Conservation (phyloP, 1,140 invertebrate species). For the Zophobas morio region DNA sequence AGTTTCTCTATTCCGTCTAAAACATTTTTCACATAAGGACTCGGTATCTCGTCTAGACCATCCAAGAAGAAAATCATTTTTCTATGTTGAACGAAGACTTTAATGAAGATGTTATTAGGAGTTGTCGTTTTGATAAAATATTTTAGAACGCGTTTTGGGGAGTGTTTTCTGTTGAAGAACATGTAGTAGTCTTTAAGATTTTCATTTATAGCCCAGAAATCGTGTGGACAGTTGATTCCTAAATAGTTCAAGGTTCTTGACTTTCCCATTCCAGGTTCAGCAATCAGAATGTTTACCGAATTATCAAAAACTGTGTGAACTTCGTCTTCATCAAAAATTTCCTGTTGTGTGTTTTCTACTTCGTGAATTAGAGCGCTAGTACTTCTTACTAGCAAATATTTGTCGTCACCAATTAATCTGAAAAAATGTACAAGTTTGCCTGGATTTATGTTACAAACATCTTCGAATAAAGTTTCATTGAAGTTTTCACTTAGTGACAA, state of each 20-base stretch:
- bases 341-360: background rate
- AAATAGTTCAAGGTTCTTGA: background rate
- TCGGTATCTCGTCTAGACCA: slow-evolving; percentile 4
- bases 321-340: background rate
- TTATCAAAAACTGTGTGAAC: background rate
- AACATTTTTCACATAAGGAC: background rate
- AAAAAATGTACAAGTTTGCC: background rate
- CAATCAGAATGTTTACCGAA: background rate
- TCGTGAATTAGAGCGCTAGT: background rate
- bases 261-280: slow-evolving; percentile 17
- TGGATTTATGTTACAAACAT: background rate
- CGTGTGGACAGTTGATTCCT: background rate
- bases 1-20: background rate
- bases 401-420: background rate
- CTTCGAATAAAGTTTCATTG: background rate
- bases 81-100: background rate
- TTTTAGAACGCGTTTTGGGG: background rate
- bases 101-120: background rate
- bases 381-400: background rate
- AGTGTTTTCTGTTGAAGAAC: background rate
- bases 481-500: background rate
- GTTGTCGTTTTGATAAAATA: slow-evolving; percentile 2
- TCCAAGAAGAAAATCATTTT: slow-evolving; percentile 15
- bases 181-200: slow-evolving; percentile 6
- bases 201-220: background rate